Base-by-base conservation (phyloP, 2,888 invertebrate species). In the Seira musarum region DNA sequence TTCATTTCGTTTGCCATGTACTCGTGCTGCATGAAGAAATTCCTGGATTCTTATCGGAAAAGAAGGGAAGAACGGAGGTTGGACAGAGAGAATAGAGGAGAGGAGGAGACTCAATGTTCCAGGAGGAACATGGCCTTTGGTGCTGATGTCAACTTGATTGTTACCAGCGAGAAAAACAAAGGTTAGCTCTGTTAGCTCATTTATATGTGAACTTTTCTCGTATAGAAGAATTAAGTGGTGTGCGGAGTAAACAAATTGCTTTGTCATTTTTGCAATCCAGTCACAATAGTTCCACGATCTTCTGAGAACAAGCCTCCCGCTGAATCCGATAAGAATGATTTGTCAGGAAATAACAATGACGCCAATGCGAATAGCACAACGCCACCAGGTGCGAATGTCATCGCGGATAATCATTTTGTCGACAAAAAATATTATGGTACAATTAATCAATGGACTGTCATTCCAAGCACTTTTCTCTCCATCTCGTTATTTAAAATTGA, bases 391-490 rank as follows among this genome's bases (percentile, higher is more conserved):
- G 40, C 6, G 6, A 6, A 8, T 40, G 40, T 40, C n/a, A 57
- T 3, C 57, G 57, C 3, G 6, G 57, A 57, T 13, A 61, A 79
- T 71, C 22, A 71, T 22, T 79, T 79, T 19, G 40, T 73, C 46
- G 72, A 79, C 53, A 79, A 73, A 40, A 79, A 79, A 68, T 79
- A 79, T 49, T 79, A 79, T 53, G 79, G 79, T 25, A 65, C 49
- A 46, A 68, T 46, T 49, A 21, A 5, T 2, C 24, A 53, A 30
- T 21, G 15, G 30, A 66, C 66, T 2, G 46, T 17, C 57, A 17
- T 8, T 8, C 40, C 6, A 40, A 40, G 6, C 13, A 40, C 6
- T 6, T 40, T 8, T 40, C n/a, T 17, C 57, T 10, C n/a, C 6
- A 57, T 57, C 5, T 8, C n/a, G n/a, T n/a, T 10, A 57, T 57